Evolutionary conservation across 1,140 invertebrate genomes (phyloP).

Genomic region (Papilio polytes): DNA sequence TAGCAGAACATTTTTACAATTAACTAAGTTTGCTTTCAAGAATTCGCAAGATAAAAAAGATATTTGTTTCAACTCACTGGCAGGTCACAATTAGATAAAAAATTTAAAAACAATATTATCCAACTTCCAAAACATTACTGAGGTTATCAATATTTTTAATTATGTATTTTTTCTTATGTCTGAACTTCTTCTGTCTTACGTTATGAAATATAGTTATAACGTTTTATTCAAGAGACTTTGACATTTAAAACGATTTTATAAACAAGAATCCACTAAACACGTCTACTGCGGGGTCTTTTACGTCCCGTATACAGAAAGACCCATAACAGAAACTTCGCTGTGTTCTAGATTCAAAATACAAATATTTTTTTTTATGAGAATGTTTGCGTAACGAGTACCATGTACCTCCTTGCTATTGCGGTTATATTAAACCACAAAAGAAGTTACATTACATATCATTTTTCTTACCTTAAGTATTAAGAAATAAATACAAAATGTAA

Average conservation of each 20-base stretch:
- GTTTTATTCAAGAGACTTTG: neutral
- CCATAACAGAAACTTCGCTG: no score
- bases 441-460: constrained; percentile 3
- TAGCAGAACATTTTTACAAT: neutral
- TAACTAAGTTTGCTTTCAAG: neutral
- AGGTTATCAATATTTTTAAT: constrained; percentile 4
- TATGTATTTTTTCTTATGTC: neutral
- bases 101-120: constrained; percentile 13
- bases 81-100: constrained; percentile 6
- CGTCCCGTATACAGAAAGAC: neutral
- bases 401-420: neutral
- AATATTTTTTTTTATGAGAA: neutral
- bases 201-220: neutral
- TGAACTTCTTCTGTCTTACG: no score
- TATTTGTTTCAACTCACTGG: neutral
- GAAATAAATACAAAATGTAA: neutral
- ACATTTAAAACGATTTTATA: neutral
- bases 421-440: constrained; percentile 8
- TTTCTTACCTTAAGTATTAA: neutral
- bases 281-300: neutral
- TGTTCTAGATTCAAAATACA: no score
- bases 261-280: neutral
- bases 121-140: neutral
- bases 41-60: neutral
- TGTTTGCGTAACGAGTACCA: neutral